Conservation (phyloP, 2,888 invertebrate genomes). For the Homarus gammarus region DNA sequence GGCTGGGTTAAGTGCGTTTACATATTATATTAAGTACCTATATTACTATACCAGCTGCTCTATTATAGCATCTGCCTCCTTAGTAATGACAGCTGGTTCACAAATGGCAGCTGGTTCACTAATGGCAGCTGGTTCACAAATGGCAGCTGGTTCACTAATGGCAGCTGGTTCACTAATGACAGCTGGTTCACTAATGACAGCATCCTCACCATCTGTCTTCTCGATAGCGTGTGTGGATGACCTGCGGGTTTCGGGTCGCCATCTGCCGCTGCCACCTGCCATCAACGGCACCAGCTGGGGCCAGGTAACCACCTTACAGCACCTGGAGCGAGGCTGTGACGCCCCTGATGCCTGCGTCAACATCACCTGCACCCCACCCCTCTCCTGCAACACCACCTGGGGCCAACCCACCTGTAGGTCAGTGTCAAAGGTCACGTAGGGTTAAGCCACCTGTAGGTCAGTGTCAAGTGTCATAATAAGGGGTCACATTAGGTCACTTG, state of each 20-base stretch:
- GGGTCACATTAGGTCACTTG: not conserved
- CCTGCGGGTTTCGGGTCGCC: conserved; percentile 60
- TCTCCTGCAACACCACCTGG: conserved; percentile 63
- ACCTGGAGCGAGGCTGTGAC: conserved; percentile 49
- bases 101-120: too few species aligned
- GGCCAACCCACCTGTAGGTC: conserved; percentile 61
- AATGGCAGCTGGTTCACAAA: too few species aligned
- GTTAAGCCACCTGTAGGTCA: not conserved
- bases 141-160: too few species aligned
- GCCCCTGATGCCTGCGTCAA: conserved; percentile 54
- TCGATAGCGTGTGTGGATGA: conserved; percentile 62
- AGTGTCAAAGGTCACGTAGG: conserved; percentile 3
- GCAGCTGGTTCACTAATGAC: too few species aligned
- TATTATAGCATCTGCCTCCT: too few species aligned
- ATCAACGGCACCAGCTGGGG: conserved; percentile 70
- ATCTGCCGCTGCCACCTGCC: conserved; percentile 67
- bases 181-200: too few species aligned
- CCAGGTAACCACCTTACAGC: conserved; percentile 62
- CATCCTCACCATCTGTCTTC: too few species aligned
- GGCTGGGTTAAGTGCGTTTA: too few species aligned
- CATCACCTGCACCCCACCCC: conserved; percentile 52
- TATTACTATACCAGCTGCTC: too few species aligned
- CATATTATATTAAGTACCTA: too few species aligned
- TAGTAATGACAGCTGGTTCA: too few species aligned
- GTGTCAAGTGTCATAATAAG: not conserved